Base-by-base conservation (phyloP, 2,113 vertebrate species). In the Alouatta palliata region DNA sequence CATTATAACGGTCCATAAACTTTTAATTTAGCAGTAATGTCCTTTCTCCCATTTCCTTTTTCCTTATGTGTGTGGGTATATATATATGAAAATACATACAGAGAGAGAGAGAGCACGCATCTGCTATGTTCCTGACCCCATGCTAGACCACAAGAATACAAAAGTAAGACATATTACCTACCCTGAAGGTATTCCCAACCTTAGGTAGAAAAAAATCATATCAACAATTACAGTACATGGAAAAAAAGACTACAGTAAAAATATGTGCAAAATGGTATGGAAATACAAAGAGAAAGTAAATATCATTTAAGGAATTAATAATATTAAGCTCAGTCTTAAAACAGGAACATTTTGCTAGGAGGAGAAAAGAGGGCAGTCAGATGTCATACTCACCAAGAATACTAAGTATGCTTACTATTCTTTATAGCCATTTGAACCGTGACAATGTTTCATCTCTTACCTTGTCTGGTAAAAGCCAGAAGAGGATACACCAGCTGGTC, bases 401-500 rank as follows among this genome's bases (percentile, higher is more conserved):
- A 61, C 12, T 5, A 9, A 0, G 3, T 17, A 27, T 47, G 52
- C 47, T 8, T 54, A 23, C 4, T 27, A 2, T 30, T 54, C 37
- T 32, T 64, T 49, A 52, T 4, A 64, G 70, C 56, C 47, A n/a
- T 5, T 77, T 21, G 5, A 35, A 30, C 52, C 43, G 8, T 6
- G 40, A 68, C 17, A 1, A 25, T 14, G 80, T 9, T 20, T 37
- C 64, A 84, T n/a, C 25, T 68, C 95, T 97, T 98, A 99, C 99
- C 99, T 99, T 99, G 99, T 98, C 99, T 98, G 77, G 99, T 99
- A 68, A 99, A 98, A 66, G 99, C 99, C 83, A 99, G 99, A 92
- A 99, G 98, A 66, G 99, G 99, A 81, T 99, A 99, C 10, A 99
- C 99, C 97, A 99, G 97, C 97, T 99, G 99, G 97, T 99, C 99